phyloP scores from a whole-genome alignment of 2,113 vertebrate genomes.

The Willisornis vidua region DNA sequence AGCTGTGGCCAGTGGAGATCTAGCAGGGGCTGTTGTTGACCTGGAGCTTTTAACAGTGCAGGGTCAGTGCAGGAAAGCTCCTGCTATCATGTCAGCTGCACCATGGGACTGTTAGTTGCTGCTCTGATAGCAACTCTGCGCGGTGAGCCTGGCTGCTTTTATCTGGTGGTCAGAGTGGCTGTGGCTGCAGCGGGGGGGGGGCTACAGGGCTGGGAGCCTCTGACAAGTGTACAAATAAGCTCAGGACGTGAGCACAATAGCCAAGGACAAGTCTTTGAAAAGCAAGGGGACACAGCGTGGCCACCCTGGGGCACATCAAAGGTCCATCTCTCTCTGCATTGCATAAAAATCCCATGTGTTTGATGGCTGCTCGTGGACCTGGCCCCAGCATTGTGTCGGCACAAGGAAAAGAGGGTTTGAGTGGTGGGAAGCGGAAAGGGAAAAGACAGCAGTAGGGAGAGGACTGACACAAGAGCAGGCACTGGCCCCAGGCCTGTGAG shows the following conservation, averaged over 20 bases:
- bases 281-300: neutral
- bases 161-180: neutral
- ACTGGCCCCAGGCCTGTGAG: neutral
- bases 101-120: neutral
- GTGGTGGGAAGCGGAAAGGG: neutral
- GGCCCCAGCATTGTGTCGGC: accelerated
- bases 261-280: slow-evolving; percentile 16
- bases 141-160: neutral
- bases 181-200: neutral
- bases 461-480: neutral
- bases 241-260: slow-evolving; percentile 63
- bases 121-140: slow-evolving; percentile 21
- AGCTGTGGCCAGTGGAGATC: neutral
- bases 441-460: neutral
- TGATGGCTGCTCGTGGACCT: neutral
- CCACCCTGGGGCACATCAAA: slow-evolving; percentile 17
- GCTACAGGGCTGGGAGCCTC: neutral
- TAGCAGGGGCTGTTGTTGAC: neutral
- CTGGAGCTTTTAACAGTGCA: accelerated
- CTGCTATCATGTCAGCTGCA: neutral
- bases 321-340: accelerated
- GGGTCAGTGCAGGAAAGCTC: neutral
- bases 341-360: neutral
- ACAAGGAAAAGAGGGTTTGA: neutral
- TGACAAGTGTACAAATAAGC: slow-evolving; percentile 11